These are phyloP conservation scores for Myripristis murdjan DNA, from an alignment of 2,797 vertebrate species.

Conservation along the genomic window DNA sequence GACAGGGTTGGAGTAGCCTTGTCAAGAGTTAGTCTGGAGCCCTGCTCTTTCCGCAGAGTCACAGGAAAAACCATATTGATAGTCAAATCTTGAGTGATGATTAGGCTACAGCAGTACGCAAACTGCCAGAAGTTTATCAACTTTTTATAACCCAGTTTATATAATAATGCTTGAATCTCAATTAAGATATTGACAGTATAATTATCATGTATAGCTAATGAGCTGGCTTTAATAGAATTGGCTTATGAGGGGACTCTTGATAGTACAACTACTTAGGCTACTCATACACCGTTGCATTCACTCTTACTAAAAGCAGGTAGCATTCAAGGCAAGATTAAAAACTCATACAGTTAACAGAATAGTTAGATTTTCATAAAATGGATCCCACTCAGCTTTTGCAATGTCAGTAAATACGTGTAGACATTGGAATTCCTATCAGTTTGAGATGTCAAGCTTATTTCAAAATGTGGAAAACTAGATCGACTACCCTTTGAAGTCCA, in stretches of 20 bases:
- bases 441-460: constrained; percentile 21
- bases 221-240: constrained; percentile 84
- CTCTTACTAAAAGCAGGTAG: constrained; percentile 37
- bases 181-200: not conserved
- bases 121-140: not conserved
- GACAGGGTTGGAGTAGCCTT: no score
- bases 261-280: constrained; percentile 52
- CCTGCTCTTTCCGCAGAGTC: no score
- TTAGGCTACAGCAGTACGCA: not conserved
- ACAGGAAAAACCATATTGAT: no score
- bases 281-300: constrained; percentile 55
- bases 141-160: not conserved
- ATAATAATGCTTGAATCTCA: not conserved
- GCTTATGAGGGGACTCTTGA: constrained; percentile 72
- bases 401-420: constrained; percentile 17
- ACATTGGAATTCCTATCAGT: constrained; percentile 21
- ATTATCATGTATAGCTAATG: not conserved
- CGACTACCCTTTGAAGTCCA: not conserved
- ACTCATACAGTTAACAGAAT: constrained; percentile 10
- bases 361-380: not conserved
- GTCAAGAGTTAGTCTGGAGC: no score
- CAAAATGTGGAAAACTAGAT: constrained; percentile 37
- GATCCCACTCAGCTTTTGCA: constrained; percentile 12
- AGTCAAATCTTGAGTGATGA: not conserved
- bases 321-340: constrained; percentile 26